These are phyloP conservation scores for Perca schrenkii DNA, from an alignment of 2,113 vertebrate genomes.

Conservation along the genomic window DNA sequence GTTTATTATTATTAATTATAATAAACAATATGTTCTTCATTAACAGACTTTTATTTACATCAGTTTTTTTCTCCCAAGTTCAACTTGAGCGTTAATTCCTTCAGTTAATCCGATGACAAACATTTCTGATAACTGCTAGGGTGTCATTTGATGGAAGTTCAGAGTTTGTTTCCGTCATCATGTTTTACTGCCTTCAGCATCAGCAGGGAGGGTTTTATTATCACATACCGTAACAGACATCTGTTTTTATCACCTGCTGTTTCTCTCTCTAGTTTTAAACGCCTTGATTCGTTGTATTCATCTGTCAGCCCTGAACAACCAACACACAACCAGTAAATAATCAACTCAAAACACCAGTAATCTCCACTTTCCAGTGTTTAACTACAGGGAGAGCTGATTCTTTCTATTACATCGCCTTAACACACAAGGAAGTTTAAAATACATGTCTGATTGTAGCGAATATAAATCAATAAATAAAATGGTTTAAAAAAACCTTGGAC, in stretches of 20 bases:
- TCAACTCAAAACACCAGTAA: neutral
- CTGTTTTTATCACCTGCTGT: conserved; percentile 5
- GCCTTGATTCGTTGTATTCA: neutral
- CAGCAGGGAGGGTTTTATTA: conserved; percentile 33
- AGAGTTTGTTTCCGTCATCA: conserved; percentile 17
- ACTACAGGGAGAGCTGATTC: neutral
- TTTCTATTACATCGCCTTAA: neutral
- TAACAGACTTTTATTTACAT: neutral
- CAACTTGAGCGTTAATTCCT: neutral
- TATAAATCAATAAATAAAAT: neutral
- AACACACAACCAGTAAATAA: conserved; percentile 13
- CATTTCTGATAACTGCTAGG: too few relatives aligned
- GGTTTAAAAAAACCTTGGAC: neutral
- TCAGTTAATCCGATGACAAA: neutral
- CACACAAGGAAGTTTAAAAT: neutral
- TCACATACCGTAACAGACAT: neutral
- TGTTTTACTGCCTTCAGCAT: conserved; percentile 47
- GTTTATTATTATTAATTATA: neutral
- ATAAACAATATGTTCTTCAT: neutral
- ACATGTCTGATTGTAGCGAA: neutral
- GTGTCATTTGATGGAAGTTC: conserved; percentile 8
- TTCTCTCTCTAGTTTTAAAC: neutral
- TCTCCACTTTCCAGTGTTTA: too few relatives aligned
- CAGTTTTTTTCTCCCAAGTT: neutral
- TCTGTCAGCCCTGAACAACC: neutral